Conservation (phyloP, 1,140 invertebrate genomes). For the Diprion similis region DNA sequence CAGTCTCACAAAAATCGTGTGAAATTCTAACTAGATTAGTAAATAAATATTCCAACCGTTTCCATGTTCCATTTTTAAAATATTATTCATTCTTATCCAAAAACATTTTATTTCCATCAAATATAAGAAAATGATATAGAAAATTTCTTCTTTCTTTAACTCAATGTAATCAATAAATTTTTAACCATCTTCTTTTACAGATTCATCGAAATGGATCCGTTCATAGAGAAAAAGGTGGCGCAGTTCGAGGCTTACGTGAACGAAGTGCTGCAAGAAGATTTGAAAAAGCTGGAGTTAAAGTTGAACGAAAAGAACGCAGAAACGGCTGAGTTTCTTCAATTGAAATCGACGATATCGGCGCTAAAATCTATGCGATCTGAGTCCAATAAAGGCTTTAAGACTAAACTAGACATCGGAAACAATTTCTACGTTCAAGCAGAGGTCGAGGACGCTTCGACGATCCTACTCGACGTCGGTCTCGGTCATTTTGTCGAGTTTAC, state of each 20-base stretch:
- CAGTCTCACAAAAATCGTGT: too few relatives aligned
- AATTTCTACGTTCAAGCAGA: conserved; percentile 78
- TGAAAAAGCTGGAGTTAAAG: conserved; percentile 66
- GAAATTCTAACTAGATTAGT: too few relatives aligned
- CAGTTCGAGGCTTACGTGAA: conserved; percentile 70
- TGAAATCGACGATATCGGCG: conserved; percentile 68
- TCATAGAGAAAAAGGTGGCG: conserved; percentile 51
- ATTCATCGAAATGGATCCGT: conserved; percentile 36
- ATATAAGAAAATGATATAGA: too few relatives aligned
- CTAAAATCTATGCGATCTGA: conserved; percentile 40
- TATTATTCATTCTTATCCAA: too few relatives aligned
- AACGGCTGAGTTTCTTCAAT: conserved; percentile 75
- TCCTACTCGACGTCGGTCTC: conserved; percentile 79
- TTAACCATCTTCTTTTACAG: too few relatives aligned
- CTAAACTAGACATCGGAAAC: conserved; percentile 80
- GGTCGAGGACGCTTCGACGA: conserved; percentile 71
- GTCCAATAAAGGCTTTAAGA: conserved; percentile 71
- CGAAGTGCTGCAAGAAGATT: conserved; percentile 70
- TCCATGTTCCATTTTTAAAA: too few relatives aligned
- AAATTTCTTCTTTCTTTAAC: too few relatives aligned
- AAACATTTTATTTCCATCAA: too few relatives aligned
- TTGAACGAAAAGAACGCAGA: conserved; percentile 71
- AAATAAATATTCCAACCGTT: too few relatives aligned
- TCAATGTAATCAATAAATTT: too few relatives aligned
- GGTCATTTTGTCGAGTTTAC: conserved; percentile 79